A percentile compares a stretch with the other conserved stretches of the same genome.
These are phyloP conservation scores for Norana najaformis DNA, from an alignment of 2,888 invertebrate species.

Conservation along the genomic window DNA sequence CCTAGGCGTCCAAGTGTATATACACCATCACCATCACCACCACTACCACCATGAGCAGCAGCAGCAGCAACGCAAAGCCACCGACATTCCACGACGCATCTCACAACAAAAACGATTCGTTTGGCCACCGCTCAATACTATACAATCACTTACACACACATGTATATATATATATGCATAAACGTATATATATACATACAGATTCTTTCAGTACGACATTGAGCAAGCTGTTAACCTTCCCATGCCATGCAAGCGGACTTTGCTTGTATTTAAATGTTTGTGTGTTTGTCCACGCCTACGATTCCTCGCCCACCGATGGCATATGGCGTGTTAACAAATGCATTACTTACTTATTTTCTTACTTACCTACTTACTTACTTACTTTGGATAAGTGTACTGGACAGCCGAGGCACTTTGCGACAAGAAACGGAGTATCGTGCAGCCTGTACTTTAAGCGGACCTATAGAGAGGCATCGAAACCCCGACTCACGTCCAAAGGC, in stretches of 20 bases:
- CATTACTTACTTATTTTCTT: too few species aligned
- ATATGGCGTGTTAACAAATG: too few species aligned
- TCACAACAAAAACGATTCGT: not conserved
- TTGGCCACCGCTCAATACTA: not conserved
- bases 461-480: not conserved
- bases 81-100: conserved; percentile 5
- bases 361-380: too few species aligned
- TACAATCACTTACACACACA: not conserved
- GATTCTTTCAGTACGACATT: not conserved
- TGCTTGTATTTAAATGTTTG: too few species aligned
- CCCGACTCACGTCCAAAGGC: not conserved
- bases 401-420: not conserved
- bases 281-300: too few species aligned
- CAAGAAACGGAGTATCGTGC: not conserved
- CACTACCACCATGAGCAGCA: not conserved
- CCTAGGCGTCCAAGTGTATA: not conserved
- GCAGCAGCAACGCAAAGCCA: not conserved
- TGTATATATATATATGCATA: too few species aligned
- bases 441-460: not conserved
- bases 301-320: too few species aligned
- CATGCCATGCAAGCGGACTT: not conserved
- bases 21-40: conserved; percentile 17
- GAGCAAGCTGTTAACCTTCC: not conserved
- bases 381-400: not conserved
- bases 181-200: not conserved